Evolutionary conservation across 2,113 vertebrate species (phyloP).

Genomic region (Papio anubis): DNA sequence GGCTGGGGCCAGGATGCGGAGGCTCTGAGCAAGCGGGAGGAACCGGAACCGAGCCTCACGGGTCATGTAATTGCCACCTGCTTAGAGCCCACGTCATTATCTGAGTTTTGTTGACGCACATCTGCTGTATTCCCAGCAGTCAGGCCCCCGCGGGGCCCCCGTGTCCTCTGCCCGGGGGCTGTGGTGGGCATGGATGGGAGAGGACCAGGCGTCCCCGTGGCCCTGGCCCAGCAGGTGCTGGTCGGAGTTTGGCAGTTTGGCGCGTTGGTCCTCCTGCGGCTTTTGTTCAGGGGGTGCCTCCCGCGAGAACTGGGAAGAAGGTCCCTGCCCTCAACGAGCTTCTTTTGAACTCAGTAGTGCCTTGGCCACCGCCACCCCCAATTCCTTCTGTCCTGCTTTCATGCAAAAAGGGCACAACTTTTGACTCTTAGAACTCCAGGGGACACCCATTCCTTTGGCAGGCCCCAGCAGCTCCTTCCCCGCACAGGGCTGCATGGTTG

Average conservation of each 20-base stretch:
- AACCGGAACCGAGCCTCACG: fast-evolving
- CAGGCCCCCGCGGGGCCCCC: too few relatives aligned
- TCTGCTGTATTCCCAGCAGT: not conserved
- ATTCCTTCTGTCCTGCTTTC: too few relatives aligned
- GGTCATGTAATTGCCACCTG: not conserved
- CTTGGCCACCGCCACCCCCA: too few relatives aligned
- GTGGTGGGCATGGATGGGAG: not conserved
- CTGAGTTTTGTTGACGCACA: not conserved
- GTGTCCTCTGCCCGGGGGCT: not conserved
- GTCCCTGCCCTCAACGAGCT: not conserved
- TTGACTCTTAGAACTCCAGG: too few relatives aligned
- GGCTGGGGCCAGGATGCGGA: too few relatives aligned
- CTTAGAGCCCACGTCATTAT: not conserved
- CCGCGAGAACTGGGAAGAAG: not conserved
- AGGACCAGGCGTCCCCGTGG: not conserved
- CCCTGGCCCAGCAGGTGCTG: too few relatives aligned
- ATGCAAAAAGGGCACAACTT: not conserved
- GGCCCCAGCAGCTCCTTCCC: too few relatives aligned
- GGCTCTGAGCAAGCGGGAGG: not conserved
- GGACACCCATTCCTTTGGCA: not conserved
- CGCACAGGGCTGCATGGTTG: too few relatives aligned
- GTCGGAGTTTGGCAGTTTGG: too few relatives aligned
- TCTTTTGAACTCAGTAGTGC: not conserved
- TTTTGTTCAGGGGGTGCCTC: too few relatives aligned
- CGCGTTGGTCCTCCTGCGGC: too few relatives aligned